These are phyloP conservation scores for Trachelus tabidus DNA, from an alignment of 2,888 invertebrate species.

Conservation along the genomic window DNA sequence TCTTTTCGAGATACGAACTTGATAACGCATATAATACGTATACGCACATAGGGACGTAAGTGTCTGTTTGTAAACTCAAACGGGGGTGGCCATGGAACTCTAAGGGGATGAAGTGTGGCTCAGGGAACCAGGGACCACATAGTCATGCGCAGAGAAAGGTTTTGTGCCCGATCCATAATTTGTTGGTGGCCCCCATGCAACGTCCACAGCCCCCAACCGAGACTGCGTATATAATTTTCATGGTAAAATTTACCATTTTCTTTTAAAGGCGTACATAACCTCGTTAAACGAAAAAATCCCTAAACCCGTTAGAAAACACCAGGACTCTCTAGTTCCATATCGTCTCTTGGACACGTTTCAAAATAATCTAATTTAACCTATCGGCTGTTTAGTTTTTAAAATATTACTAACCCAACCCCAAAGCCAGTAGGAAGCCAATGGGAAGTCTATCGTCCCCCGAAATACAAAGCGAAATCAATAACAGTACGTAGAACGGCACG, in stretches of 20 bases:
- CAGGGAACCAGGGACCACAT: conserved; percentile 27
- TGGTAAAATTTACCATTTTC: conserved; percentile 31
- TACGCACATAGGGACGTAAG: not conserved
- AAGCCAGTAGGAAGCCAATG: not conserved
- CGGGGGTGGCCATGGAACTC: conserved; percentile 5
- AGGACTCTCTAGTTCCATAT: not conserved
- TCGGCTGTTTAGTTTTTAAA: not conserved
- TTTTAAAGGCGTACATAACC: not conserved
- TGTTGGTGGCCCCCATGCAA: conserved; percentile 38
- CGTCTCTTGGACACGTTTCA: not conserved
- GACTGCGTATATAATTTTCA: conserved; percentile 28
- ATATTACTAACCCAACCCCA: not conserved
- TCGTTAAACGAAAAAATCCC: not conserved
- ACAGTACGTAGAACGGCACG: not conserved
- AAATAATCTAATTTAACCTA: not conserved
- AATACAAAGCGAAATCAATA: conserved; percentile 6
- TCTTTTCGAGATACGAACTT: not conserved
- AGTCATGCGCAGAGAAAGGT: conserved; percentile 50
- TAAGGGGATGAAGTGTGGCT: conserved; percentile 25
- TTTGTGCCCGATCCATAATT: conserved; percentile 59
- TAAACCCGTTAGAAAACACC: not conserved
- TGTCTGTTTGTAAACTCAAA: conserved; percentile 11
- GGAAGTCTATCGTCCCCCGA: not conserved
- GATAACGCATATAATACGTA: not conserved
- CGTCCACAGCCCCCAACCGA: conserved; percentile 5